These are phyloP conservation scores for Anarrhichthys ocellatus DNA, from an alignment of 2,113 vertebrate genomes.

Conservation along the genomic window DNA sequence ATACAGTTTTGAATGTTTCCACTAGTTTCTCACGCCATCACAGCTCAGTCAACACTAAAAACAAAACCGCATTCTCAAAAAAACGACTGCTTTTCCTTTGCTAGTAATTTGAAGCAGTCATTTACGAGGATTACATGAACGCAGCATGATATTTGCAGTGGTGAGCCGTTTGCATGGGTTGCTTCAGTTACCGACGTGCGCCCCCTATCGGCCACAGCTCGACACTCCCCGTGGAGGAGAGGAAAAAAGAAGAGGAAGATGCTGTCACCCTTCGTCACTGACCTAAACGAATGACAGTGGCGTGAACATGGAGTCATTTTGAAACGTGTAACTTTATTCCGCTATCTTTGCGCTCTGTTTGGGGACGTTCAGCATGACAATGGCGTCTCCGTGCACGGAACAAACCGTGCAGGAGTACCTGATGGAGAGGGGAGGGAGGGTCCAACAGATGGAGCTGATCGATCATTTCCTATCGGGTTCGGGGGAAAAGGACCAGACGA, in stretches of 20 bases:
- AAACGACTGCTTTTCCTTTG: not conserved
- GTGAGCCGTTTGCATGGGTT: constrained; percentile 20
- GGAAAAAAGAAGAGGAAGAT: constrained; percentile 59
- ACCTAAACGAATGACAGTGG: constrained; percentile 28
- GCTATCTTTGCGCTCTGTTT: not conserved
- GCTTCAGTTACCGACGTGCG: constrained; percentile 52
- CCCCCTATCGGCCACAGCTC: constrained; percentile 66
- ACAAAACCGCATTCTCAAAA: not conserved
- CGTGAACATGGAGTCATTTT: constrained; percentile 37
- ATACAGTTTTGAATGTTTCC: not conserved
- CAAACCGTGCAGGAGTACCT: constrained; percentile 87
- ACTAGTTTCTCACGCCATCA: not conserved
- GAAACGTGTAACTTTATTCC: not conserved
- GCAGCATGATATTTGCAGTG: constrained; percentile 16
- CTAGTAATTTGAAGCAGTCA: accelerated
- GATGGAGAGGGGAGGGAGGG: constrained; percentile 85
- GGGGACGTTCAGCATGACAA: constrained; percentile 46
- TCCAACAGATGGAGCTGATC: constrained; percentile 86
- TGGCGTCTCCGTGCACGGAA: constrained; percentile 77
- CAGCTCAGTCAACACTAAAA: not conserved
- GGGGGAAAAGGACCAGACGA: constrained; percentile 67
- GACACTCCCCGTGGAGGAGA: constrained; percentile 53
- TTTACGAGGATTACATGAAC: constrained; percentile 20
- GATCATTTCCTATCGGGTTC: constrained; percentile 85
- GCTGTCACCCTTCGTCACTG: constrained; percentile 58